These are phyloP conservation scores for Silurus asotus DNA, from an alignment of 2,113 vertebrate genomes.

Conservation along the genomic window DNA sequence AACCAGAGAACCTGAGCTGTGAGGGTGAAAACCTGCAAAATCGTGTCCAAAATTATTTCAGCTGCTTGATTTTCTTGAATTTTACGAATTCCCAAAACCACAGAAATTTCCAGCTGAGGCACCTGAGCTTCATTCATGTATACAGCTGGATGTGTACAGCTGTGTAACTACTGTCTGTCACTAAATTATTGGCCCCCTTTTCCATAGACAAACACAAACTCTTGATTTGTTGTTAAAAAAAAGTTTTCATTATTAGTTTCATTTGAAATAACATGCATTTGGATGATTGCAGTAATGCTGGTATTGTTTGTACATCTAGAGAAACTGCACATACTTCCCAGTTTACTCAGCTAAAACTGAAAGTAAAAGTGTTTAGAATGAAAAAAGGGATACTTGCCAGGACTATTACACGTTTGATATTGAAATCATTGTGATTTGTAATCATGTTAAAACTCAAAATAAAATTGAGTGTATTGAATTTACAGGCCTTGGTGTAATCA, in stretches of 20 bases:
- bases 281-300: background rate
- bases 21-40: background rate
- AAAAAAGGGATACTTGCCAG: background rate
- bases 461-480: background rate
- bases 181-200: background rate
- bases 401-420: background rate
- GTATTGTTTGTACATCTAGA: too few relatives aligned
- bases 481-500: conserved; percentile 1
- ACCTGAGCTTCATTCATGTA: background rate
- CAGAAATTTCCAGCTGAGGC: background rate
- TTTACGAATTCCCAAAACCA: background rate
- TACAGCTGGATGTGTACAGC: too few relatives aligned
- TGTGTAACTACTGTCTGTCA: background rate
- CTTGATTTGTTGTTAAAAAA: background rate
- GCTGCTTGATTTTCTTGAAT: background rate
- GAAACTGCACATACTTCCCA: background rate
- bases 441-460: background rate
- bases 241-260: background rate
- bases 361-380: conserved; percentile 35
- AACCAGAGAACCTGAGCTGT: background rate
- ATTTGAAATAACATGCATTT: background rate
- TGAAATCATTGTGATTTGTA: background rate
- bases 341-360: background rate
- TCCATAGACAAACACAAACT: background rate
- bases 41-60: background rate